phyloP scores from a whole-genome alignment of 2,797 vertebrate genomes.

The Mus minutoides region DNA sequence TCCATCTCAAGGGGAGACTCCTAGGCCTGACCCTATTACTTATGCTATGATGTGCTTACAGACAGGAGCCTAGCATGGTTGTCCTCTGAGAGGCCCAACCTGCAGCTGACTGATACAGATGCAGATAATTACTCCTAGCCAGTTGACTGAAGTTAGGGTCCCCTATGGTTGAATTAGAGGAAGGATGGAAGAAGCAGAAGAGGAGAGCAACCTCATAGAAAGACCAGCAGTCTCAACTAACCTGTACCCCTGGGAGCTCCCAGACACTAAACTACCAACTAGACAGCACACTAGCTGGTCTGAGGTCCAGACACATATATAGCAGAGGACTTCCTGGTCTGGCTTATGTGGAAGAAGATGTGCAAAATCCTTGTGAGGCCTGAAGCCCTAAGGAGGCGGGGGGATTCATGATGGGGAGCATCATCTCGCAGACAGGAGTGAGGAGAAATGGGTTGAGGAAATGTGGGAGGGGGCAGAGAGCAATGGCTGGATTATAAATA shows the following conservation, averaged over 20 bases:
- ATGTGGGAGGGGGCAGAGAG: no score
- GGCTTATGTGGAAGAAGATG: background rate
- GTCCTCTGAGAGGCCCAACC: background rate
- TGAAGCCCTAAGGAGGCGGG: background rate
- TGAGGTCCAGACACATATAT: background rate
- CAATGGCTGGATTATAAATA: background rate
- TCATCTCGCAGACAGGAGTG: background rate
- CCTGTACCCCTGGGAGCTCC: background rate
- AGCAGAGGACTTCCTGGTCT: background rate
- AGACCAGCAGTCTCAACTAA: background rate
- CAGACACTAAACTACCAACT: background rate
- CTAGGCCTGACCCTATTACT: background rate
- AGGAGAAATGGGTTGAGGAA: background rate
- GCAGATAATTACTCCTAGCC: background rate
- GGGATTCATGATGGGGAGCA: fast-evolving
- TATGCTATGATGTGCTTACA: background rate
- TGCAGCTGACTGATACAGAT: background rate
- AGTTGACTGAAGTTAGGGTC: background rate
- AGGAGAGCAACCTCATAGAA: background rate
- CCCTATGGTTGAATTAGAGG: background rate
- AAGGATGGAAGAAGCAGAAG: background rate
- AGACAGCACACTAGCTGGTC: background rate
- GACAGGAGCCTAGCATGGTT: background rate
- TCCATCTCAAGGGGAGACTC: background rate
- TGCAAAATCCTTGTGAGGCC: background rate